phyloP scores from a whole-genome alignment of 1,140 invertebrate species.

The Hycleus cichorii region DNA sequence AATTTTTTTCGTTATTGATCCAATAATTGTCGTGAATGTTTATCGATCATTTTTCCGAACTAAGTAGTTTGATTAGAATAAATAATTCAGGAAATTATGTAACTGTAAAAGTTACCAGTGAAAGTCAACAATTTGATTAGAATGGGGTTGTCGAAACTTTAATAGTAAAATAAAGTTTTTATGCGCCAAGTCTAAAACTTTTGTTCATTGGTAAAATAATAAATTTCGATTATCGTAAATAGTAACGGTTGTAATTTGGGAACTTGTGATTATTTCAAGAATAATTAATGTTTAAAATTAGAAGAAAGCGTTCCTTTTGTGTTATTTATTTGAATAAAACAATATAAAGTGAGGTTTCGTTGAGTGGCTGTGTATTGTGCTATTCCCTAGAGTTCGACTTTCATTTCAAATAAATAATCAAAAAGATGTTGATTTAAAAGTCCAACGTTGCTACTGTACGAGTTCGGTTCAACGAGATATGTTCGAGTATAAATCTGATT shows the following conservation, averaged over 20 bases:
- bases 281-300: not conserved
- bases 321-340: not conserved
- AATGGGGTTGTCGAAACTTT: constrained; percentile 2
- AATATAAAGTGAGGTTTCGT: too few species aligned
- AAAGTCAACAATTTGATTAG: constrained; percentile 11
- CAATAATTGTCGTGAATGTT: not conserved
- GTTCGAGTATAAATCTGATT: constrained; percentile 21
- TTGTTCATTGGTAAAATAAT: constrained; percentile 16
- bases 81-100: too few species aligned
- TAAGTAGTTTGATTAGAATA: too few species aligned
- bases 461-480: constrained; percentile 14
- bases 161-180: constrained; percentile 14
- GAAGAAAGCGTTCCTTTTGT: not conserved
- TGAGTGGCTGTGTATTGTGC: not conserved
- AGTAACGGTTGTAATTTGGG: not conserved
- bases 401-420: constrained; percentile 16
- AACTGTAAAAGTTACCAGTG: constrained; percentile 1
- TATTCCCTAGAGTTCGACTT: constrained; percentile 1
- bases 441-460: not conserved
- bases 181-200: not conserved
- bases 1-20: not conserved
- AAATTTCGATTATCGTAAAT: constrained; percentile 16
- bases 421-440: constrained; percentile 13
- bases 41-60: too few species aligned
- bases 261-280: not conserved